Percentiles rank a stretch among this genome's conserved stretches.
These are phyloP conservation scores for Netelia inedita DNA, from an alignment of 2,888 invertebrate species.

Conservation along the genomic window DNA sequence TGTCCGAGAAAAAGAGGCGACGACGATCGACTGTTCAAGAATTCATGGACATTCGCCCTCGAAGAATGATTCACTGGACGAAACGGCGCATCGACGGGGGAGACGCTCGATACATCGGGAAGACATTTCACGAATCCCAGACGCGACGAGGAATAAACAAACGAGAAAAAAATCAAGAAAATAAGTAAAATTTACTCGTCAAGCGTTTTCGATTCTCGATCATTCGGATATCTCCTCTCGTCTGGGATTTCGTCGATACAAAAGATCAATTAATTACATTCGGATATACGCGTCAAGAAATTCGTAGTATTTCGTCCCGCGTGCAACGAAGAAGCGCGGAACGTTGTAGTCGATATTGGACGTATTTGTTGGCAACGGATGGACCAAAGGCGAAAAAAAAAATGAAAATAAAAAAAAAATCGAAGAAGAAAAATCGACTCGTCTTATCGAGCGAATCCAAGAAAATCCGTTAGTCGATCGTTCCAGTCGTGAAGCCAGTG, in stretches of 20 bases:
- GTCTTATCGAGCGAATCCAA: constrained; percentile 88
- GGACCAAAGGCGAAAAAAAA: constrained; percentile 1
- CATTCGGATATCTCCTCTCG: not conserved
- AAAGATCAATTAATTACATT: not conserved
- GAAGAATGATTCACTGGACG: constrained; percentile 5
- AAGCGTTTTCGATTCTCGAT: too few species aligned
- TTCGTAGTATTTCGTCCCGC: too few species aligned
- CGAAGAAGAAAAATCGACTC: constrained; percentile 6
- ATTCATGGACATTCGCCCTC: constrained; percentile 20
- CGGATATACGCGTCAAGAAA: too few species aligned
- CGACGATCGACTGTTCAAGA: not conserved
- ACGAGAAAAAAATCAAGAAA: too few species aligned
- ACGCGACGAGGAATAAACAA: constrained; percentile 3
- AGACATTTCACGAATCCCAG: constrained; percentile 44
- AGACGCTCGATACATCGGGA: constrained; percentile 39
- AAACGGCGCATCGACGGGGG: constrained; percentile 19
- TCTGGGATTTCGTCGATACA: not conserved
- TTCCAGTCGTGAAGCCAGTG: constrained; percentile 89
- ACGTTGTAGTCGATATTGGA: not conserved
- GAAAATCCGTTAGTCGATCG: constrained; percentile 90
- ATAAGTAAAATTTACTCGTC: too few species aligned
- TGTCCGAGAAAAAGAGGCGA: not conserved
- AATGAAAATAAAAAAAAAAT: not conserved
- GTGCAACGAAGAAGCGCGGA: not conserved
- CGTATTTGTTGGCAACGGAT: constrained; percentile 16